phyloP scores from a whole-genome alignment of 2,113 vertebrate species.

The Paramisgurnus dabryanus region DNA sequence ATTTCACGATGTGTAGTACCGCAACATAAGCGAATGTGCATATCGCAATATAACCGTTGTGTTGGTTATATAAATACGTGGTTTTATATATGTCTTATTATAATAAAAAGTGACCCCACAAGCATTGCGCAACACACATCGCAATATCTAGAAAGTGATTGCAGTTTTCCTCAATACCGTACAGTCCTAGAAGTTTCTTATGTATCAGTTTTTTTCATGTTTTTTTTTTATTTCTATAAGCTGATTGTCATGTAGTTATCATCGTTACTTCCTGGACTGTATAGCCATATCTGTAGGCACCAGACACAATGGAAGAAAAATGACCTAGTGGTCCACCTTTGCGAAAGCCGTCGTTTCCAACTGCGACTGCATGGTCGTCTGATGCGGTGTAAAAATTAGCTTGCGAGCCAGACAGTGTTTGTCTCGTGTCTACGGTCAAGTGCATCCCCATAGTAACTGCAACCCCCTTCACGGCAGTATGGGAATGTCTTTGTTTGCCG shows the following conservation, averaged over 20 bases:
- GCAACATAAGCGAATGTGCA: too few relatives aligned
- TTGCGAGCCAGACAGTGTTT: slow-evolving; percentile 54
- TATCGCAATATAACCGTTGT: too few relatives aligned
- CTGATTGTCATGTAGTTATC: neutral
- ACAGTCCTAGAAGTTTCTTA: too few relatives aligned
- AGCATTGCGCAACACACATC: too few relatives aligned
- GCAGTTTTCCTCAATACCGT: too few relatives aligned
- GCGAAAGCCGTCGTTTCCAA: neutral
- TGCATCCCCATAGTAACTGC: slow-evolving; percentile 66
- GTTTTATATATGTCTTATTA: too few relatives aligned
- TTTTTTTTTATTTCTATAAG: too few relatives aligned
- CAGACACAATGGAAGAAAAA: neutral
- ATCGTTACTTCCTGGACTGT: neutral
- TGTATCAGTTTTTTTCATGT: too few relatives aligned
- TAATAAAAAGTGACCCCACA: too few relatives aligned
- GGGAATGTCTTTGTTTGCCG: slow-evolving; percentile 37
- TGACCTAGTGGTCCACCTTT: neutral
- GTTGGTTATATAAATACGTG: too few relatives aligned
- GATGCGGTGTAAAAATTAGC: slow-evolving; percentile 29
- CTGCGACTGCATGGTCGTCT: neutral
- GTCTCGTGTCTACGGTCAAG: slow-evolving; percentile 61
- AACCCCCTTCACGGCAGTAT: slow-evolving; percentile 33
- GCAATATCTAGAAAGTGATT: too few relatives aligned
- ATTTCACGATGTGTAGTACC: too few relatives aligned
- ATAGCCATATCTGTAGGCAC: neutral